Base-by-base conservation (phyloP, 2,888 invertebrate genomes). In the Dorcus hopei region DNA sequence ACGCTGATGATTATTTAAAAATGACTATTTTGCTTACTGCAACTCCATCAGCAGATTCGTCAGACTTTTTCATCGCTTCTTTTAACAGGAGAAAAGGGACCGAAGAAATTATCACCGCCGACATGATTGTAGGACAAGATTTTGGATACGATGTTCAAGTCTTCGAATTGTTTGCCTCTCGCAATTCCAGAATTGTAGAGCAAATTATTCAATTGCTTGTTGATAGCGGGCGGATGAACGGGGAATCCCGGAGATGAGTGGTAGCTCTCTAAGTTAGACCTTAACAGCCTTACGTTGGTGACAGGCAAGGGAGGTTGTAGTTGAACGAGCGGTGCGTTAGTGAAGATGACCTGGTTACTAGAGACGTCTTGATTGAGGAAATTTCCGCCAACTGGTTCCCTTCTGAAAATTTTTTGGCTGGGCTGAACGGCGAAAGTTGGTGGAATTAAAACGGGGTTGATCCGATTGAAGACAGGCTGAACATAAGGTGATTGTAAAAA, bases 131-230 rank as follows among this genome's bases (percentile, higher is more conserved):
- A 78, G 7, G 91, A 89, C 69, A 92, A 78, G 59, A 92, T 89
- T 80, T 91, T 91, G 48, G 89, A 87, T 39, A 92, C 90, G 69
- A 92, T 89, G 73, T 89, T 90, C 52, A 92, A 80, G 77, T 92
- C 91, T 73, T 91, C 91, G 57, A 85, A 84, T 65, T 85, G 82
- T 45, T 80, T 80, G 33, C 77, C 77, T 33, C 70, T 70, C 43
- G 85, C 85, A 42, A 89, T 81, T 39, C 89, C 89, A 50, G 87
- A 86, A 73, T 88, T 86, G 51, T 81, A 82, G 14, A 89, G 74
- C 47, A 89, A 77, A 65, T 85, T 84, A 69, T 87, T 87, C 49
- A 89, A 79, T 68, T 88, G 87, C 38, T 81, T 74, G 76, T 82
- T 68, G 81, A 74, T 73, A 76, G 65, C 71, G 75, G 67, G 69